These are phyloP conservation scores for Emys orbicularis DNA, from an alignment of 2,797 vertebrate genomes.

Conservation along the genomic window DNA sequence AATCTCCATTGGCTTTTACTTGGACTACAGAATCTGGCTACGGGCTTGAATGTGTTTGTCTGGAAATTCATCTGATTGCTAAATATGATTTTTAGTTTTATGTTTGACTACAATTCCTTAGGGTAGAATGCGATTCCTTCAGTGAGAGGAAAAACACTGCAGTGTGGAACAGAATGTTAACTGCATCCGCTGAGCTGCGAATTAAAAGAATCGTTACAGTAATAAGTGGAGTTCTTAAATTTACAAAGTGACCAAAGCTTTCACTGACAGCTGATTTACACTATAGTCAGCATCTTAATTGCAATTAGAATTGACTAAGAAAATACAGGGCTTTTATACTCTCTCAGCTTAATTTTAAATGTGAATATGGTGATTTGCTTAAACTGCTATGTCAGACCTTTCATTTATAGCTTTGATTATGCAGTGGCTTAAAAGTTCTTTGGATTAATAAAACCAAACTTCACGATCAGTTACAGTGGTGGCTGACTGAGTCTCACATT, in stretches of 20 bases:
- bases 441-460: not conserved
- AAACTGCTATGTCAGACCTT: not conserved
- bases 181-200: not conserved
- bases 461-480: not conserved
- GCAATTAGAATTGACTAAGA: not conserved
- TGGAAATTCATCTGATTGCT: not conserved
- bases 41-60: not conserved
- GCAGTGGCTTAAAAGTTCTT: not conserved
- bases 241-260: not conserved
- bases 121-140: not conserved
- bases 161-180: not conserved
- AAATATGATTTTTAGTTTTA: not conserved
- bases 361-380: not conserved
- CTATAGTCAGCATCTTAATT: not conserved
- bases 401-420: not conserved
- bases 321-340: not conserved
- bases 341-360: not conserved
- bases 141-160: not conserved
- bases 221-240: conserved; percentile 9
- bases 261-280: not conserved
- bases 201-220: not conserved
- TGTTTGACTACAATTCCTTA: not conserved
- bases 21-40: not conserved
- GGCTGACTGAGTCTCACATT: not conserved
- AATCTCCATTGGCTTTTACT: not conserved